Evolutionary conservation across 2,797 vertebrate species (phyloP), one percentile per base, ranked within the genome.

Genomic region (Oceanodroma leucorhoa): DNA sequence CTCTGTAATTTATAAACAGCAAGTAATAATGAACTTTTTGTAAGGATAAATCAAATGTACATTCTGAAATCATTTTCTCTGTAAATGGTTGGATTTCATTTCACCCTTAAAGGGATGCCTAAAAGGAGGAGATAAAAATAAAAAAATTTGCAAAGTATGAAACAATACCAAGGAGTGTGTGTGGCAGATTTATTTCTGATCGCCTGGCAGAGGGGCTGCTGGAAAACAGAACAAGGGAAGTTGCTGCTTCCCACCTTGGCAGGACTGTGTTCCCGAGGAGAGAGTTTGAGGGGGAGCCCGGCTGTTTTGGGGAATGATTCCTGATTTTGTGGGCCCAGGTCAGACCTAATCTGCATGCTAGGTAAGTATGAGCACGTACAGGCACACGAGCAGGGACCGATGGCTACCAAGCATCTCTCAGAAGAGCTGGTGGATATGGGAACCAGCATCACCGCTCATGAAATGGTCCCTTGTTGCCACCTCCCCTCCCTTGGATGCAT

Each of bases 1-100:
- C 93, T 95, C 96, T 95, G 92, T 98, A 97, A 98, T 97, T 97
- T 97, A 98, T 98, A 97, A 96, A 97, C 93, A 94, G 86, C 93
- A 76, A 97, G 95, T 97, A 96, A 97, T 97, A 98, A 95, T 89
- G 96, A 94, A 93, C 96, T 98, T 96, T 98, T 98, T 98, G 96
- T 98, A 98, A 98, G 97, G 93, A 96, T 97, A 97, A 98, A 98
- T 98, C 97, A 97, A 97, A 96, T 98, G 98, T 98, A 98, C 98
- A 98, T 98, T 97, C 96, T 97, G 97, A 98, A 98, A 98, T 98
- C 98, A 98, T 98, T 98, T 98, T 98, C 97, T 98, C 97, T 98
- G 98, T 98, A 98, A 98, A 98, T 98, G 98, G 98, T 98, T 98
- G 98, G 96, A 98, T 98, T 98, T 98, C 97, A 98, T 98, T 98